Evolutionary conservation across 1,140 invertebrate genomes (phyloP).

Genomic region (Teleopsis dalmanni): DNA sequence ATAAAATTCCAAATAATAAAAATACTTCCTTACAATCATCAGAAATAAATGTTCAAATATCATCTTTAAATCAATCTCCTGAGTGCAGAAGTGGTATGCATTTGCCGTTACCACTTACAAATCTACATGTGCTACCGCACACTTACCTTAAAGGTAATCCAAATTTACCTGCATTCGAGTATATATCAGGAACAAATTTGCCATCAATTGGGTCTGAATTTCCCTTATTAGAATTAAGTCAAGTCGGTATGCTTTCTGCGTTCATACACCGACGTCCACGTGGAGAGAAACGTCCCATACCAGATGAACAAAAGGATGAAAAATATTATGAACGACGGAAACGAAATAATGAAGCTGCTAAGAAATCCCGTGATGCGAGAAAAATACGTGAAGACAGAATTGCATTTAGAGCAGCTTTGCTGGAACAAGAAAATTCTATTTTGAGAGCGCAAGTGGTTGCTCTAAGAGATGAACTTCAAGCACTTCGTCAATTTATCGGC

Average conservation of each 20-base stretch:
- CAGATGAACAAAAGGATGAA: slow-evolving; percentile 76
- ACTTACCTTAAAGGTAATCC: slow-evolving; percentile 1
- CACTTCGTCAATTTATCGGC: slow-evolving; percentile 56
- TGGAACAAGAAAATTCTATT: slow-evolving; percentile 81
- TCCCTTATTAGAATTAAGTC: slow-evolving; percentile 36
- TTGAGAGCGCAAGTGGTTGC: slow-evolving; percentile 70
- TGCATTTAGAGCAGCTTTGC: slow-evolving; percentile 65
- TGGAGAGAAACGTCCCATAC: slow-evolving; percentile 80
- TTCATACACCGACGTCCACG: slow-evolving; percentile 52
- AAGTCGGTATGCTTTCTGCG: slow-evolving; percentile 31
- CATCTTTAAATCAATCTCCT: no score
- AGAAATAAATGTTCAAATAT: no score
- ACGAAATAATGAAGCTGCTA: slow-evolving; percentile 84
- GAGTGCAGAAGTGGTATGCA: not conserved
- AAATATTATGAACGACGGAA: slow-evolving; percentile 82
- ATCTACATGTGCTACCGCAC: no score
- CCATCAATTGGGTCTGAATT: slow-evolving; percentile 21
- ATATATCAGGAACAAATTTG: slow-evolving; percentile 17
- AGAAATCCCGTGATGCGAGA: slow-evolving; percentile 79
- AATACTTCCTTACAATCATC: no score
- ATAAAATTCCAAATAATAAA: no score
- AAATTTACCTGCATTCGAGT: slow-evolving; percentile 32
- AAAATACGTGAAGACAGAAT: slow-evolving; percentile 76
- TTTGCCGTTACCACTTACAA: slow-evolving; percentile 1
- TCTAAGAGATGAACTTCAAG: slow-evolving; percentile 69